Percentiles rank a stretch among this genome's conserved stretches.
phyloP scores from a whole-genome alignment of 2,888 invertebrate species.

The Drosophila planitibia region DNA sequence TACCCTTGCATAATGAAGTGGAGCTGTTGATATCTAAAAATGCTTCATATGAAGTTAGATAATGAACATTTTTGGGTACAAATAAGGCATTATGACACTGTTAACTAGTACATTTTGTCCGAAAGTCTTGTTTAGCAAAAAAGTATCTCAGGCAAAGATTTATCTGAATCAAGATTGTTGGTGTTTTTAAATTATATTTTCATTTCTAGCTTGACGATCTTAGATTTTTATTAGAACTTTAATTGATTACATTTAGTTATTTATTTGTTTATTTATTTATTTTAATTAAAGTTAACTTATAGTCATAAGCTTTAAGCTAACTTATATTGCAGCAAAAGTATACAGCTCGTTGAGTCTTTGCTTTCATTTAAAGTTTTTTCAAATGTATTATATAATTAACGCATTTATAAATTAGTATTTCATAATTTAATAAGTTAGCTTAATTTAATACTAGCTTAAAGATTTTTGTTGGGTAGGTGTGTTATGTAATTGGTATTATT shows the following conservation, averaged over 20 bases:
- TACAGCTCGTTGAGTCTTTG: no score
- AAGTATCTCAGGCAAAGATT: neutral
- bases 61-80: neutral
- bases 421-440: neutral
- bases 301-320: neutral
- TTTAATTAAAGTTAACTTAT: neutral
- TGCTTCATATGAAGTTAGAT: fast-evolving
- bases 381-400: no score
- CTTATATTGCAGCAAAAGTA: neutral
- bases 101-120: neutral
- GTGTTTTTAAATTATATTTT: neutral
- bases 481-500: neutral
- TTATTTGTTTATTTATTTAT: neutral
- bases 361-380: no score
- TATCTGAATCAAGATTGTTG: neutral
- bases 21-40: neutral
- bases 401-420: neutral
- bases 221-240: neutral
- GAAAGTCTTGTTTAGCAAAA: neutral
- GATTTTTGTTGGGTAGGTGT: neutral
- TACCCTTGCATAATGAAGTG: neutral
- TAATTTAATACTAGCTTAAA: neutral
- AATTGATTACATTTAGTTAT: neutral
- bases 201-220: neutral
- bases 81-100: neutral